Conservation (phyloP, 2,113 vertebrate genomes). For the Azemiops feae region DNA sequence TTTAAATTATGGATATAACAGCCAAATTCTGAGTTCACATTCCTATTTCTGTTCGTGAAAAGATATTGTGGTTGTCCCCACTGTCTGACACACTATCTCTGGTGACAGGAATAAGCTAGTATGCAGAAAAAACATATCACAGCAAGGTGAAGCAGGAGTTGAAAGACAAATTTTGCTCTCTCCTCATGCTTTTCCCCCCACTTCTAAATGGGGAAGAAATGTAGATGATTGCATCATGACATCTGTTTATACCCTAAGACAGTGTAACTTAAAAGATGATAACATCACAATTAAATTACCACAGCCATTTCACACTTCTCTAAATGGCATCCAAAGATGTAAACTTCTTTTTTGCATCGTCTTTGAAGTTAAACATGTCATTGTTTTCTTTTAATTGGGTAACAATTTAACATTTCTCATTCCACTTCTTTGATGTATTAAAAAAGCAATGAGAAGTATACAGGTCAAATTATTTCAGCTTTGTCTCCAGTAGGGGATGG, state of each 20-base stretch:
- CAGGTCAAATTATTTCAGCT: not conserved
- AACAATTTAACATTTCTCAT: not conserved
- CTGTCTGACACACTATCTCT: not conserved
- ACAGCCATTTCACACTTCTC: not conserved
- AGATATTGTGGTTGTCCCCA: not conserved
- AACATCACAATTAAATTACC: not conserved
- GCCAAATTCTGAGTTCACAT: not conserved
- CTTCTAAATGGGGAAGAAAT: not conserved
- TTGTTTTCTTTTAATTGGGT: not conserved
- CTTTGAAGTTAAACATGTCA: not conserved
- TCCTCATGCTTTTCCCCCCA: not conserved
- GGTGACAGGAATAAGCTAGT: not conserved
- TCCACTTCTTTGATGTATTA: not conserved
- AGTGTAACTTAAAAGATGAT: not conserved
- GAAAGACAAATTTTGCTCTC: too few species aligned
- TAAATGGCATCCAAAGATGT: not conserved
- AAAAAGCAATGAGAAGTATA: not conserved
- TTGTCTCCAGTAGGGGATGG: not conserved
- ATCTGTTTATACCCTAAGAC: not conserved
- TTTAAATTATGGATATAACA: not conserved
- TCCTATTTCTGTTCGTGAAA: not conserved
- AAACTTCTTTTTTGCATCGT: too few species aligned
- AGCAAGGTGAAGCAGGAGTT: not conserved
- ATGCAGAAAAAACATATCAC: not conserved
- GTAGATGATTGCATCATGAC: not conserved